Percentiles rank a stretch among this genome's conserved stretches.
These are phyloP conservation scores for Dasyprocta punctata DNA, from an alignment of 2,113 vertebrate species.

Conservation along the genomic window DNA sequence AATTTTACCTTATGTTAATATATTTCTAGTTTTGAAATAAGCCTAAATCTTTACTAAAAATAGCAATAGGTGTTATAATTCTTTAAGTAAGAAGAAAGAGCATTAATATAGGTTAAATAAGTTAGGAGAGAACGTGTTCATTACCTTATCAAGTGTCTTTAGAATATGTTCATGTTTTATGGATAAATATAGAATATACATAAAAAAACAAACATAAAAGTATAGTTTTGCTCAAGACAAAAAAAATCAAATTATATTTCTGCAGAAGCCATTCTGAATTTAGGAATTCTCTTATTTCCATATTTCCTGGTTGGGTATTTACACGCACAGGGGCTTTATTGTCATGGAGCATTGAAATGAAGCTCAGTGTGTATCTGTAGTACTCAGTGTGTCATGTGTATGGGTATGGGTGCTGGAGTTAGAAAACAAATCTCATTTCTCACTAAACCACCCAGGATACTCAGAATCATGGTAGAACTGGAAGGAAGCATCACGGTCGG, in stretches of 20 bases:
- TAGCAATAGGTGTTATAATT: not conserved
- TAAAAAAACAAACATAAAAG: constrained; percentile 36
- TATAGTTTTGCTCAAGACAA: constrained; percentile 6
- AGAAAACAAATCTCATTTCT: constrained; percentile 24
- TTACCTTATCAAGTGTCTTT: not conserved
- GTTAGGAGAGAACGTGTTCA: not conserved
- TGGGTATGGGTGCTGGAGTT: not conserved
- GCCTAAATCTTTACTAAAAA: not conserved
- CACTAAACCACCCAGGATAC: not conserved
- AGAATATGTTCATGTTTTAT: not conserved
- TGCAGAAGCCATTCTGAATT: not conserved
- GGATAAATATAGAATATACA: not conserved
- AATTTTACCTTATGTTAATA: constrained; percentile 28
- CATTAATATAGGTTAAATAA: not conserved
- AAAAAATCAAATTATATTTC: not conserved
- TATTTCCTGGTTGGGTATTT: constrained; percentile 35
- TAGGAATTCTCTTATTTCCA: not conserved
- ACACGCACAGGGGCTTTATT: not conserved
- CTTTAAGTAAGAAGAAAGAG: not conserved
- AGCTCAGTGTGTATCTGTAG: not conserved
- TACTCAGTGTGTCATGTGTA: not conserved
- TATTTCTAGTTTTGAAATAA: not conserved
- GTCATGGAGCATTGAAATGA: not conserved
- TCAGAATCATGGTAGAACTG: not conserved
- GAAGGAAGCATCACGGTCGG: not conserved